Evolutionary conservation across 2,113 vertebrate species (phyloP).

Genomic region (Arenaria interpres): DNA sequence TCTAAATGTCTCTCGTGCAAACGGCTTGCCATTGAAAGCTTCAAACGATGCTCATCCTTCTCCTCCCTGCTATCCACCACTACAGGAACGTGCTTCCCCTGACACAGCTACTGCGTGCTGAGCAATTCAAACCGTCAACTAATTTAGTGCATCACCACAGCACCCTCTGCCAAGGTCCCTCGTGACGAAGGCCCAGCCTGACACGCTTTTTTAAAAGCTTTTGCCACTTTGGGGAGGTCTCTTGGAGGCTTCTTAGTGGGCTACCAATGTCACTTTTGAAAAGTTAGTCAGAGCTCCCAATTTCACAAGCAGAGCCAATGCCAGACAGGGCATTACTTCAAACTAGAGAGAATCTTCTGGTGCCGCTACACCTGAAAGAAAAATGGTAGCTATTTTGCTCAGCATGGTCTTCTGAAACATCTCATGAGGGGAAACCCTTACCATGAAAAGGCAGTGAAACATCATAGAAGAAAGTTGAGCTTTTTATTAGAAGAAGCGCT

Average conservation of each 20-base stretch:
- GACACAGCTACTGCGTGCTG: fast-evolving
- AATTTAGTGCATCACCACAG: background rate
- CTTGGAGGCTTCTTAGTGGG: background rate
- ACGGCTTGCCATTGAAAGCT: background rate
- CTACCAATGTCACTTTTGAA: background rate
- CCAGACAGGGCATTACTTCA: background rate
- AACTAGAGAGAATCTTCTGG: background rate
- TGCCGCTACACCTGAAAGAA: background rate
- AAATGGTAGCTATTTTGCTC: constrained; percentile 60
- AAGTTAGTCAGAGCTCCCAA: background rate
- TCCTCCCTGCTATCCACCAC: background rate
- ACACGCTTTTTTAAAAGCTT: constrained; percentile 22
- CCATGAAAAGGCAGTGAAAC: constrained; percentile 50
- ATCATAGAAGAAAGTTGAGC: constrained; percentile 26
- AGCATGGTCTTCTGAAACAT: constrained; percentile 51
- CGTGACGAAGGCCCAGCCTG: background rate
- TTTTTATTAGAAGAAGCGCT: background rate
- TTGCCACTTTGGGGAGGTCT: background rate
- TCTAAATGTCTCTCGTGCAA: background rate
- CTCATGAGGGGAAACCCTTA: constrained; percentile 34
- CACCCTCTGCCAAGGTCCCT: background rate
- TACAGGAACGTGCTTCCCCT: background rate
- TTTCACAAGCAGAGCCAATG: background rate
- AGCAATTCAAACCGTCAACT: background rate
- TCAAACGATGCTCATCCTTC: background rate